Conservation (phyloP, 2,113 vertebrate genomes). For the Equus quagga region DNA sequence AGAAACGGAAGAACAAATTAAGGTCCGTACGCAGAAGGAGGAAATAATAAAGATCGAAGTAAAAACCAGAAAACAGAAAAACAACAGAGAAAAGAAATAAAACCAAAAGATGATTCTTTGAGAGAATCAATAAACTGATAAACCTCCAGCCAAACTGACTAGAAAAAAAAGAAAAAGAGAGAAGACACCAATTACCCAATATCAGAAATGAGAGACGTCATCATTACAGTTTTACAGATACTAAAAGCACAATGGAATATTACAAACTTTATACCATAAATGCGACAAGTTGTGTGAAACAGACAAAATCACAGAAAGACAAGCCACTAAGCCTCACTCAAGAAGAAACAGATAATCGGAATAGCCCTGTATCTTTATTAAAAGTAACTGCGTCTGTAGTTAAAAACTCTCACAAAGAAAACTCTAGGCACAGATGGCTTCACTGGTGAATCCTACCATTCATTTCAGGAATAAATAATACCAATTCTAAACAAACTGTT, state of each 20-base stretch:
- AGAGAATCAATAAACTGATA: constrained; percentile 22
- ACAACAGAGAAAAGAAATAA: not conserved
- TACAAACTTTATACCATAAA: not conserved
- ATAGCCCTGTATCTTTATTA: not conserved
- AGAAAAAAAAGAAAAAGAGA: not conserved
- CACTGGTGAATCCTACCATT: not conserved
- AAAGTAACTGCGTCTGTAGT: not conserved
- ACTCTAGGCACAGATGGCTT: not conserved
- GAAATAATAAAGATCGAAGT: constrained; percentile 2
- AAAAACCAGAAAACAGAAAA: not conserved
- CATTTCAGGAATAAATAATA: constrained; percentile 25
- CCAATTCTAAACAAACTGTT: constrained; percentile 17
- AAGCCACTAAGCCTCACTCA: not conserved
- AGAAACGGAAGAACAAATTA: not conserved
- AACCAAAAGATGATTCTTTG: not conserved
- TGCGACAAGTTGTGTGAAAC: not conserved
- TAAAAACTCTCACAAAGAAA: not conserved
- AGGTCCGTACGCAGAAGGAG: not conserved
- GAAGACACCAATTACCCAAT: not conserved
- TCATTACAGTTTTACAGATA: not conserved
- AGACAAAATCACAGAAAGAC: not conserved
- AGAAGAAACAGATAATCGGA: not conserved
- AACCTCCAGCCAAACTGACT: not conserved
- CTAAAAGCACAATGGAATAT: not conserved
- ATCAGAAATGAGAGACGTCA: not conserved